Conservation (phyloP, 2,113 vertebrate genomes). For the Malaclemys terrapin region DNA sequence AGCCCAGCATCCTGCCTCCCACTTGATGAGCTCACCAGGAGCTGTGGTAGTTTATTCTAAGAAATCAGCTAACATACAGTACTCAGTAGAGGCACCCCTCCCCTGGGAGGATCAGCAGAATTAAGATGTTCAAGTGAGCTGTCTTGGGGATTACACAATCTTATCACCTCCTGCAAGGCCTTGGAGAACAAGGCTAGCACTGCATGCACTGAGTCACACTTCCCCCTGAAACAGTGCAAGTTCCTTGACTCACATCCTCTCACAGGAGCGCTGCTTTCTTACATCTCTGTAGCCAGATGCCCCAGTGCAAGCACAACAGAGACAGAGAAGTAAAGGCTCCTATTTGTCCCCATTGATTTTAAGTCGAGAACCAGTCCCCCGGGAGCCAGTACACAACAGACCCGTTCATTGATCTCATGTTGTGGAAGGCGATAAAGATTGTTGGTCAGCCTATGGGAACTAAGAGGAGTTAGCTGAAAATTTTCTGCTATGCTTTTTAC, state of each 20-base stretch:
- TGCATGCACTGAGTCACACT: slow-evolving; percentile 57
- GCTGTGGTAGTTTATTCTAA: slow-evolving; percentile 70
- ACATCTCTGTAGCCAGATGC: slow-evolving; percentile 5
- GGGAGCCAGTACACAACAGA: not conserved
- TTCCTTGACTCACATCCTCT: slow-evolving; percentile 74
- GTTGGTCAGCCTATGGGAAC: not conserved
- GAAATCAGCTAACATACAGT: slow-evolving; percentile 74
- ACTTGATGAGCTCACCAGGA: slow-evolving; percentile 52
- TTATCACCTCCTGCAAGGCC: slow-evolving; percentile 69
- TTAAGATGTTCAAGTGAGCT: slow-evolving; percentile 69
- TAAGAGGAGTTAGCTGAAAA: not conserved
- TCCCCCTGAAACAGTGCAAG: slow-evolving; percentile 26
- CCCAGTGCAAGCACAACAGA: not conserved
- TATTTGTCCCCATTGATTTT: not conserved
- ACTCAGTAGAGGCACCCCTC: slow-evolving; percentile 68
- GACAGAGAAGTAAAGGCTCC: not conserved
- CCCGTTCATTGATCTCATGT: not conserved
- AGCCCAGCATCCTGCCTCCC: slow-evolving; percentile 65
- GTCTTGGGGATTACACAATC: slow-evolving; percentile 73
- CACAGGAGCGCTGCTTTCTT: slow-evolving; percentile 41
- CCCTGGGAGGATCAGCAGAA: slow-evolving; percentile 73
- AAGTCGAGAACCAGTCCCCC: not conserved
- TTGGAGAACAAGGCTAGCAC: slow-evolving; percentile 25
- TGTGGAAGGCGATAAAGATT: not conserved
- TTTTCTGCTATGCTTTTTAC: not conserved